Conservation (phyloP, 2,797 vertebrate genomes). For the Sphenopsis melanotis region DNA sequence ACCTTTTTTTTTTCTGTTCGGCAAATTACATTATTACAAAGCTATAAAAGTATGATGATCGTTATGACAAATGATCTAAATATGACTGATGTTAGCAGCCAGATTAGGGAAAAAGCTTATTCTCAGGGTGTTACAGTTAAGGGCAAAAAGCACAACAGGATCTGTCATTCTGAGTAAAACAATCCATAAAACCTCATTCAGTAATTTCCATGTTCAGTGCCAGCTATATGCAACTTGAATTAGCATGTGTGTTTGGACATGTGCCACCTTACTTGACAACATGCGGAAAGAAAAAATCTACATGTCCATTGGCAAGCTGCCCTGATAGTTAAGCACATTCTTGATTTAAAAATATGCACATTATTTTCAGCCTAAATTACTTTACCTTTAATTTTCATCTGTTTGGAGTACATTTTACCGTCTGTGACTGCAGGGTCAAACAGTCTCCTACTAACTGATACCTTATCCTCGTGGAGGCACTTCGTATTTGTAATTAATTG, state of each 20-base stretch:
- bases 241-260: constrained; percentile 15
- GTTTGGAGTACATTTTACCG: not conserved
- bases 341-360: constrained; percentile 14
- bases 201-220: constrained; percentile 11
- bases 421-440: not conserved
- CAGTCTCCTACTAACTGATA: not conserved
- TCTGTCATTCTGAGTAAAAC: constrained; percentile 13
- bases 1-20: not conserved
- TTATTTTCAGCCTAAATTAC: not conserved
- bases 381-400: not conserved
- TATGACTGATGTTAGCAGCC: not conserved
- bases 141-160: constrained; percentile 29
- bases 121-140: not conserved
- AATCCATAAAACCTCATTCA: constrained; percentile 7
- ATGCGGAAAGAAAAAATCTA: constrained; percentile 19
- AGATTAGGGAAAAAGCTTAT: not conserved
- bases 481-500: not conserved
- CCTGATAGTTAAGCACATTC: constrained; percentile 16
- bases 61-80: constrained; percentile 1
- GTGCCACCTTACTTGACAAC: constrained; percentile 22
- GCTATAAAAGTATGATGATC: not conserved
- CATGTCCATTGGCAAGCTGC: constrained; percentile 11
- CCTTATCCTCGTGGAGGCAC: not conserved
- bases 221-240: constrained; percentile 22
- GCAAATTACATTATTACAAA: not conserved